These are phyloP conservation scores for Sminthopsis crassicaudata DNA, from an alignment of 2,113 vertebrate species.

Conservation along the genomic window DNA sequence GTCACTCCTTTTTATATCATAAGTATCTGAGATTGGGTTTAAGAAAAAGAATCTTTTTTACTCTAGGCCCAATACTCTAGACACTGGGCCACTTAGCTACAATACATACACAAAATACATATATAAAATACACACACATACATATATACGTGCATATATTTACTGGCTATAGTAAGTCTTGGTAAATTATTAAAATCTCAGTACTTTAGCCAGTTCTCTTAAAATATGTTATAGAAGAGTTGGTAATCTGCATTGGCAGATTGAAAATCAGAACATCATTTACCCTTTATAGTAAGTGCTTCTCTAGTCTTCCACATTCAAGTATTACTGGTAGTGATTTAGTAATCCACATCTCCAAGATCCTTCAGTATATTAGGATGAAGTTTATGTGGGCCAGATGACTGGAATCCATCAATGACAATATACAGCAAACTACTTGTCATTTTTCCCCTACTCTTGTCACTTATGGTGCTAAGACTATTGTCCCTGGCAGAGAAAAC, in stretches of 20 bases:
- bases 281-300: not conserved
- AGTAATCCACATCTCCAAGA: not conserved
- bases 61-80: not conserved
- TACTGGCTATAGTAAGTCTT: not conserved
- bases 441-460: not conserved
- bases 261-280: not conserved
- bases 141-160: not conserved
- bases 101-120: not conserved
- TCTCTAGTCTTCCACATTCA: not conserved
- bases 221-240: not conserved
- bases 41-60: not conserved
- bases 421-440: not conserved
- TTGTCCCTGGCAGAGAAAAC: not conserved
- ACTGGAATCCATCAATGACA: not conserved
- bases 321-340: not conserved
- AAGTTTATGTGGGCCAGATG: not conserved
- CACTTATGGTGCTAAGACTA: not conserved
- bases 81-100: not conserved
- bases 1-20: no score
- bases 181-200: not conserved
- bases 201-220: not conserved
- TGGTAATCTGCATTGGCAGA: not conserved
- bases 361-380: not conserved
- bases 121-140: not conserved
- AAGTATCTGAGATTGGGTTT: not conserved